Percentiles rank a stretch among this genome's conserved stretches.
Conservation (phyloP, 2,113 vertebrate genomes). For the Lagopus leucura region DNA sequence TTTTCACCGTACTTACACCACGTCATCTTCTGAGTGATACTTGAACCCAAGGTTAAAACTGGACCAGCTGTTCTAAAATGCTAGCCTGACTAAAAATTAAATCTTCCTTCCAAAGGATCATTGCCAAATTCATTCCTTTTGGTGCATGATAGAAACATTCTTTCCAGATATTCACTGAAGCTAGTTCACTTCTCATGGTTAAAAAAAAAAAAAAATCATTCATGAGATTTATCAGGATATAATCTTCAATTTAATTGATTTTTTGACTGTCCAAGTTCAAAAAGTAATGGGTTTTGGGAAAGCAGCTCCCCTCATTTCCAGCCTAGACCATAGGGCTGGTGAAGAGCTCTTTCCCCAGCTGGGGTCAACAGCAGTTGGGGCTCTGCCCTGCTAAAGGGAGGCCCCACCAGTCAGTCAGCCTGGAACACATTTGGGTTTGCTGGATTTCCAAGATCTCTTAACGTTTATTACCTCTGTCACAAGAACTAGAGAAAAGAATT, state of each 20-base stretch:
- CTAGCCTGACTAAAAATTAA: not conserved
- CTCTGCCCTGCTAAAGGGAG: not conserved
- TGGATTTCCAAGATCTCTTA: not conserved
- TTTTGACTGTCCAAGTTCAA: not conserved
- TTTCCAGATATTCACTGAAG: not conserved
- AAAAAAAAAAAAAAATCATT: not conserved
- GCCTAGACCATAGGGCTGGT: accelerated
- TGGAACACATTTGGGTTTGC: not conserved
- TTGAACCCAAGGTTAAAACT: not conserved
- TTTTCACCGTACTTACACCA: not conserved
- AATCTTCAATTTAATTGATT: not conserved
- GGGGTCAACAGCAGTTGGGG: not conserved
- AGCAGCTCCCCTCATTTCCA: not conserved
- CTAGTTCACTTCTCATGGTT: not conserved
- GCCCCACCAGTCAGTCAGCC: not conserved
- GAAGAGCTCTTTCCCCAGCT: not conserved
- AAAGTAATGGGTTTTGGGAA: not conserved
- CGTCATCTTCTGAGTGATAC: not conserved
- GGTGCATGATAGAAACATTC: accelerated
- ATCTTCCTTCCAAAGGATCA: not conserved
- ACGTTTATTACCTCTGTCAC: not conserved
- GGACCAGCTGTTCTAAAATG: not conserved
- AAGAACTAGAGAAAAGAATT: not conserved
- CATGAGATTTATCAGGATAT: not conserved
- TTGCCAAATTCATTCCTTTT: not conserved